Conservation (phyloP, 2,888 invertebrate species). For the Campoletis raptor region DNA sequence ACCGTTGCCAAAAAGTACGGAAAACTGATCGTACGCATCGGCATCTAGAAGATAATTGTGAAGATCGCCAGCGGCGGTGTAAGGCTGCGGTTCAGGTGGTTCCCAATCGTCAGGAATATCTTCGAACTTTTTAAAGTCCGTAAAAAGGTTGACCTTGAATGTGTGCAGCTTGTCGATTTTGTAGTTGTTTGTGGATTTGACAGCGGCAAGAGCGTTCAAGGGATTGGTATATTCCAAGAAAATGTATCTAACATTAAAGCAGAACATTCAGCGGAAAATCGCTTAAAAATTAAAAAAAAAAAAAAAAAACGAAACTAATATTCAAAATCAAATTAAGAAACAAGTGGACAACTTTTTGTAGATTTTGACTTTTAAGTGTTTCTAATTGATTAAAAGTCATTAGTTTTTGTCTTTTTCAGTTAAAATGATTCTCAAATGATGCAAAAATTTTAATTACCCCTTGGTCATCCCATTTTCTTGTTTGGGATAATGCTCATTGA, state of each 20-base stretch:
- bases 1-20: slow-evolving; percentile 94
- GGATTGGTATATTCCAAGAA: slow-evolving; percentile 96
- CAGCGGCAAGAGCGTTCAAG: slow-evolving; percentile 94
- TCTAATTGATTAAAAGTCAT: not conserved
- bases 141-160: slow-evolving; percentile 96
- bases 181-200: slow-evolving; percentile 95
- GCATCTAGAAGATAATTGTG: slow-evolving; percentile 97
- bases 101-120: slow-evolving; percentile 97
- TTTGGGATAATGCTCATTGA: slow-evolving; percentile 95
- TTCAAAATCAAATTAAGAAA: not conserved
- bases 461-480: slow-evolving; percentile 94
- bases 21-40: slow-evolving; percentile 98
- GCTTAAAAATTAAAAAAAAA: not conserved
- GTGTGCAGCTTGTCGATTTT: slow-evolving; percentile 98
- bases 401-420: not conserved
- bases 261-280: not conserved
- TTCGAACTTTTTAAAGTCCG: slow-evolving; percentile 97
- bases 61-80: slow-evolving; percentile 96
- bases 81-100: slow-evolving; percentile 94
- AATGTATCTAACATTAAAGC: slow-evolving; percentile 87
- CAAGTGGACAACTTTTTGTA: not conserved
- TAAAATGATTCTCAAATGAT: not conserved
- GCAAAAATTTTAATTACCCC: slow-evolving; percentile 86
- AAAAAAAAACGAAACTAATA: not conserved
- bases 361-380: not conserved